Percentiles rank a stretch among this genome's conserved stretches.
phyloP scores from a whole-genome alignment of 1,140 invertebrate genomes.

The Bombus balteatus region DNA sequence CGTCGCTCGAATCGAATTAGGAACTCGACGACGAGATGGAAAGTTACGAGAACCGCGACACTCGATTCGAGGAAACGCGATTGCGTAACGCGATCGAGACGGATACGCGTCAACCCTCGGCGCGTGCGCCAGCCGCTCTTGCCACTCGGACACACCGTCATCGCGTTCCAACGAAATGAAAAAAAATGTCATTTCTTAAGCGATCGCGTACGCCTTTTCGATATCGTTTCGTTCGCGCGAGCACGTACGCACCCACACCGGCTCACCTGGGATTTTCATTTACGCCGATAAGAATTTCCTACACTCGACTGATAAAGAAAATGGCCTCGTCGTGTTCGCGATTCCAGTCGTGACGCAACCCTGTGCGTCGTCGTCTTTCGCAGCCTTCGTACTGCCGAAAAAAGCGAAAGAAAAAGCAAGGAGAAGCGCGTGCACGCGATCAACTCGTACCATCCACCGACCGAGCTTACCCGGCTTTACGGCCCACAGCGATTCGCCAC shows the following conservation, averaged over 20 bases:
- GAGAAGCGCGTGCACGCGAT: background rate
- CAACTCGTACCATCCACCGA: too few species aligned
- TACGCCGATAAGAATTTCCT: conserved; percentile 68
- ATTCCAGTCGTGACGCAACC: conserved; percentile 68
- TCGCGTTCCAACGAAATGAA: background rate
- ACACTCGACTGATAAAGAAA: conserved; percentile 67
- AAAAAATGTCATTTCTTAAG: conserved; percentile 43
- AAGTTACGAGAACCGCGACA: background rate
- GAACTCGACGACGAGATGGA: background rate
- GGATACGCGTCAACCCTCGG: conserved; percentile 4
- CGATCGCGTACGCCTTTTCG: background rate
- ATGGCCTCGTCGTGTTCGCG: conserved; percentile 64
- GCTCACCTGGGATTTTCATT: conserved; percentile 52
- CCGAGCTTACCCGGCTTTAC: too few species aligned
- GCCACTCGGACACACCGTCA: background rate
- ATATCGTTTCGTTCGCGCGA: conserved; percentile 9
- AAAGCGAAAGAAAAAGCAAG: background rate
- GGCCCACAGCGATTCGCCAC: too few species aligned
- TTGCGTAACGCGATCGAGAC: conserved; percentile 9
- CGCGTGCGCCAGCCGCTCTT: background rate
- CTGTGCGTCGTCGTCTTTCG: background rate
- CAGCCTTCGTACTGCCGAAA: background rate
- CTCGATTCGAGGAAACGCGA: conserved; percentile 1
- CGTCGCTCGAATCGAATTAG: background rate
- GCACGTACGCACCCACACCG: conserved; percentile 3